Conservation (phyloP, 2,888 invertebrate genomes). For the Conistra vaccinii region DNA sequence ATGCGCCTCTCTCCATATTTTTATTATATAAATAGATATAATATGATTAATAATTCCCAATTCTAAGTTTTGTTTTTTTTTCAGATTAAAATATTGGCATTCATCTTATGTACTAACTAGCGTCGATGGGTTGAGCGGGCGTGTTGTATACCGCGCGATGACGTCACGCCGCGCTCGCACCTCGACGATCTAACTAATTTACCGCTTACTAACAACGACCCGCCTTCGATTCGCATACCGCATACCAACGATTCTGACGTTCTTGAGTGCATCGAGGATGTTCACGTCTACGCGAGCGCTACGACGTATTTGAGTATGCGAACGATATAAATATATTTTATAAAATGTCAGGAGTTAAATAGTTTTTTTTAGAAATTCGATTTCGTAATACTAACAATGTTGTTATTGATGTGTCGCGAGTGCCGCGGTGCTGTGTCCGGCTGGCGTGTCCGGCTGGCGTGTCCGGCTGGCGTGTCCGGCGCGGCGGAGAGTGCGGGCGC, state of each 20-base stretch:
- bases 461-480: background rate
- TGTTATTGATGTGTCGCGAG: slow-evolving; percentile 69
- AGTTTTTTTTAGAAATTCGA: slow-evolving; percentile 85
- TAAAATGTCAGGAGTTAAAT: slow-evolving; percentile 85
- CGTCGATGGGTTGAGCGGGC: slow-evolving; percentile 76
- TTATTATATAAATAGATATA: slow-evolving; percentile 90
- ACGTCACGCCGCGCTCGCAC: slow-evolving; percentile 64
- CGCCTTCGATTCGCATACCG: slow-evolving; percentile 74
- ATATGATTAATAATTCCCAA: slow-evolving; percentile 89
- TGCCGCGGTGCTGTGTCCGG: slow-evolving; percentile 48
- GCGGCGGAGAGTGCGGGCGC: no score
- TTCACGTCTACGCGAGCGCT: slow-evolving; percentile 80
- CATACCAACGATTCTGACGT: slow-evolving; percentile 72
- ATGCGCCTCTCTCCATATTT: slow-evolving; percentile 90
- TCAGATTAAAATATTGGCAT: slow-evolving; percentile 90
- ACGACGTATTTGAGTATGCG: slow-evolving; percentile 80
- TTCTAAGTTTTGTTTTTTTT: slow-evolving; percentile 86
- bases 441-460: background rate
- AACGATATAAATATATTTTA: slow-evolving; percentile 85
- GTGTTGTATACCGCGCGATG: slow-evolving; percentile 60
- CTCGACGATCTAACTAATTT: slow-evolving; percentile 77
- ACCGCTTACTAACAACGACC: slow-evolving; percentile 75
- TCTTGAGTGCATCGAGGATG: slow-evolving; percentile 75
- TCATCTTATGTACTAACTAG: slow-evolving; percentile 86
- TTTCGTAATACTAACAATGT: slow-evolving; percentile 83